phyloP scores from a whole-genome alignment of 1,140 invertebrate species.

The Halictus rubicundus region DNA sequence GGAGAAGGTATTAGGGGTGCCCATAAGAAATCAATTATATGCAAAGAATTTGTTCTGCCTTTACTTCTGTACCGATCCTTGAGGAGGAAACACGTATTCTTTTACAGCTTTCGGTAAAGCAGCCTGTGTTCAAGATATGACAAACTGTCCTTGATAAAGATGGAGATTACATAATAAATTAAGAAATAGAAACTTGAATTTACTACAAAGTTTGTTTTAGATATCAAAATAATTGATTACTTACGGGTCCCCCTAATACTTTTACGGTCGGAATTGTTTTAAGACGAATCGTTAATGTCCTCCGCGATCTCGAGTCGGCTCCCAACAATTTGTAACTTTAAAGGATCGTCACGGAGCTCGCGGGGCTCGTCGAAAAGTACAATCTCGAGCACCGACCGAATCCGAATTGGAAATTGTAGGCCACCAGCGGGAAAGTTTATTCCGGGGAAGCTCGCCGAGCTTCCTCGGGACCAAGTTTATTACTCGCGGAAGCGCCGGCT shows the following conservation, averaged over 20 bases:
- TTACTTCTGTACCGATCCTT: too few species aligned
- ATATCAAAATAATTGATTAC: too few species aligned
- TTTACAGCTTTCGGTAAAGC: too few species aligned
- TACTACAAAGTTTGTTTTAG: too few species aligned
- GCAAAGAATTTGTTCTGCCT: too few species aligned
- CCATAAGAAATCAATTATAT: too few species aligned
- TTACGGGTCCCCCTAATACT: too few species aligned
- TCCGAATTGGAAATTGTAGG: conserved; percentile 27
- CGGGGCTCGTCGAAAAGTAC: conserved; percentile 12
- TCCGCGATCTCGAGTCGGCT: not conserved
- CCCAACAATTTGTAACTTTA: conserved; percentile 4
- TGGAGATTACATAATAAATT: too few species aligned
- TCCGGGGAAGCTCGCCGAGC: not conserved
- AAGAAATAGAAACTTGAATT: too few species aligned
- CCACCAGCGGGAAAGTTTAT: conserved; percentile 26
- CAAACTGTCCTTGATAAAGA: too few species aligned
- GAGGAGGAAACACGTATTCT: too few species aligned
- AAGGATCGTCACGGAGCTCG: conserved; percentile 8
- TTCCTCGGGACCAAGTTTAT: not conserved
- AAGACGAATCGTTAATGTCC: not conserved
- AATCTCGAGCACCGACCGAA: not conserved
- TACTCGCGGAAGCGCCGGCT: not conserved
- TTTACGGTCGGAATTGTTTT: not conserved
- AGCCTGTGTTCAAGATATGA: too few species aligned
- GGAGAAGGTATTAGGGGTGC: conserved; percentile 2